These are phyloP conservation scores for Cephus rjabovi DNA, from an alignment of 2,888 invertebrate species.

Conservation along the genomic window DNA sequence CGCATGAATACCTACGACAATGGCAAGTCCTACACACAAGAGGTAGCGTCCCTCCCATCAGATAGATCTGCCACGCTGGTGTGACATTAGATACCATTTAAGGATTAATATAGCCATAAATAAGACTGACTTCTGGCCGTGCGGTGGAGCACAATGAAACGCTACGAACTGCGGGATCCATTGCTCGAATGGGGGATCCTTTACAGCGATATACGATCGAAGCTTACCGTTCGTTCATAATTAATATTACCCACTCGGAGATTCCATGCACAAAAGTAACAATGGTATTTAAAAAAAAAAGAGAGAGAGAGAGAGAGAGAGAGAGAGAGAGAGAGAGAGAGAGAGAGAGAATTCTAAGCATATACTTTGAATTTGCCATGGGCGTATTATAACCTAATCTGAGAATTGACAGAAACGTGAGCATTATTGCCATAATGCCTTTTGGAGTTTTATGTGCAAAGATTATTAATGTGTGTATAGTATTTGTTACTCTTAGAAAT, in stretches of 20 bases:
- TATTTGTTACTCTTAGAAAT: not conserved
- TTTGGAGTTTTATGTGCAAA: not conserved
- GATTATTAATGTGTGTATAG: not conserved
- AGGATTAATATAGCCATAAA: constrained; percentile 67
- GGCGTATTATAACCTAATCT: not conserved
- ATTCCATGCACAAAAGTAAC: not conserved
- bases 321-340: not conserved
- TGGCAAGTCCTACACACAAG: constrained; percentile 58
- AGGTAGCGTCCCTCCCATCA: constrained; percentile 41
- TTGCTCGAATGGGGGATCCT: constrained; percentile 1
- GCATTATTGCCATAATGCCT: not conserved
- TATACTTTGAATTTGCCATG: not conserved
- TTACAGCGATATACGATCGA: not conserved
- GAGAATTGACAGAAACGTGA: not conserved
- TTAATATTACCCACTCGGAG: not conserved
- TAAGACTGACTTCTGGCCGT: constrained; percentile 54
- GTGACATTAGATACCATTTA: constrained; percentile 67
- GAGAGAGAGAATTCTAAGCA: not conserved
- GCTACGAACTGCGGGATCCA: constrained; percentile 6
- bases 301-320: not conserved
- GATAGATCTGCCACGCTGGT: constrained; percentile 57
- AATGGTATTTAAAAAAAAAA: not conserved
- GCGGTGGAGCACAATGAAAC: constrained; percentile 33
- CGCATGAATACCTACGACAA: constrained; percentile 64
- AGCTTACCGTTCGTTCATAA: not conserved